Conservation (phyloP, 1,140 invertebrate species). For the Tetramorium alpestre region DNA sequence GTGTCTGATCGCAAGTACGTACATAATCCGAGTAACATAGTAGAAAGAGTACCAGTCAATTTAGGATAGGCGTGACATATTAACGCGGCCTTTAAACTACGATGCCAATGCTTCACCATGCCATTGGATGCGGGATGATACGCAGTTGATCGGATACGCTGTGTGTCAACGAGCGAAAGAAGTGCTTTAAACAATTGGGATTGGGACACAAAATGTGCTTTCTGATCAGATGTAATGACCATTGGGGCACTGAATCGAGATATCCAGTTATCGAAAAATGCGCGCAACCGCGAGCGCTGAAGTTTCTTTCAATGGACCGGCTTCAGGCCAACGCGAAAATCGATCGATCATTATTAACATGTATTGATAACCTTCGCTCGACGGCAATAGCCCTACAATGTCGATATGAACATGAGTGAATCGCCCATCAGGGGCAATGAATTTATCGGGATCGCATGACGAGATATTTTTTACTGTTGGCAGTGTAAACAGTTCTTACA, state of each 20-base stretch:
- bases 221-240: conserved; percentile 11
- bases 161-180: background rate
- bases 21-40: background rate
- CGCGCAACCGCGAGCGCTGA: background rate
- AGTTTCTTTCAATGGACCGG: background rate
- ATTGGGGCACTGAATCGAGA: background rate
- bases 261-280: conserved; percentile 20
- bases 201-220: background rate
- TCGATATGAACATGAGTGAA: background rate
- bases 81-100: background rate
- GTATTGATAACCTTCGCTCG: background rate
- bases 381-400: background rate
- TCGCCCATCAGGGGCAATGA: background rate
- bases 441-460: too few species aligned
- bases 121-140: conserved; percentile 29
- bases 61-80: background rate
- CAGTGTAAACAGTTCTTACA: background rate
- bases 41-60: background rate
- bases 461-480: background rate
- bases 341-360: conserved; percentile 9
- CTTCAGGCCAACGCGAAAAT: conserved; percentile 20
- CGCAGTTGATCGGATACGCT: background rate
- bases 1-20: background rate
- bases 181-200: background rate
- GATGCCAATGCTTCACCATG: conserved; percentile 25